phyloP scores from a whole-genome alignment of 2,113 vertebrate species.

The Notothenia coriiceps region DNA sequence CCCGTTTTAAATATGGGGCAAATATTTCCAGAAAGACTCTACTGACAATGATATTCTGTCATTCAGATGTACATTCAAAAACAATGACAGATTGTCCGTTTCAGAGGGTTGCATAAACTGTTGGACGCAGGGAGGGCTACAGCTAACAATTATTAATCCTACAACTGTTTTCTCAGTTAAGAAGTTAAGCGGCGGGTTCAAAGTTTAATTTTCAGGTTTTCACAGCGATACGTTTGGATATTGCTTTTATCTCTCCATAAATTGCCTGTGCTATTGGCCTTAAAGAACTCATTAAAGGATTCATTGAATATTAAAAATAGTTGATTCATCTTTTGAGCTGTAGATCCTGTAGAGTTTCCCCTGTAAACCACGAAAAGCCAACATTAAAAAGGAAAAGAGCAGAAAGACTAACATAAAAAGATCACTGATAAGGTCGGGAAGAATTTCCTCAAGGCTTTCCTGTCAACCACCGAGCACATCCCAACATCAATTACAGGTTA shows the following conservation, averaged over 20 bases:
- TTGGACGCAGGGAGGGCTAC: background rate
- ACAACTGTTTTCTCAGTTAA: too few species aligned
- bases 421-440: constrained; percentile 54
- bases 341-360: background rate
- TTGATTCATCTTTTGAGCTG: background rate
- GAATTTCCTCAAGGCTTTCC: constrained; percentile 38
- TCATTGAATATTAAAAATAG: too few species aligned
- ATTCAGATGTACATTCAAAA: background rate
- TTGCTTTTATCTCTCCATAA: too few species aligned
- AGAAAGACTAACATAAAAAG: constrained; percentile 15
- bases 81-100: background rate
- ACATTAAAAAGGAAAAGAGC: background rate
- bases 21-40: background rate
- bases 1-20: too few species aligned
- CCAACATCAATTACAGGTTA: constrained; percentile 48
- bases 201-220: too few species aligned
- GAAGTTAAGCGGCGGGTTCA: too few species aligned
- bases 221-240: too few species aligned
- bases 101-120: background rate
- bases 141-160: background rate
- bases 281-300: too few species aligned
- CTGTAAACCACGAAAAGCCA: background rate
- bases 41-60: background rate
- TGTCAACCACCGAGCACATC: constrained; percentile 30
- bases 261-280: too few species aligned